Evolutionary conservation across 2,888 invertebrate genomes (phyloP), one percentile per base, ranked within the genome.

Genomic region (Dolomedes plantarius): DNA sequence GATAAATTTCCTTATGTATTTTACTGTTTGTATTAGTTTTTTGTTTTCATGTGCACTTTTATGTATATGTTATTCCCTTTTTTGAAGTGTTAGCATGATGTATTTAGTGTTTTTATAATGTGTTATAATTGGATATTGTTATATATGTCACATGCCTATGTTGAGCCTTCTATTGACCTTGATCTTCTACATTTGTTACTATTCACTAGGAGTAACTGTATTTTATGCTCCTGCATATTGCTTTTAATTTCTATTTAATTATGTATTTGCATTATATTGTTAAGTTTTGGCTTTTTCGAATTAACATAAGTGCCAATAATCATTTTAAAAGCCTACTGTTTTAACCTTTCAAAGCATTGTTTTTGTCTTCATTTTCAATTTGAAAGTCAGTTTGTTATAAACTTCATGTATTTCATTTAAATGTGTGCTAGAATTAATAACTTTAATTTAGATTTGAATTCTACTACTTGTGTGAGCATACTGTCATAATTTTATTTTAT

Each of bases 151-250:
- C 19, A 56, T 56, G 56, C 16, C 19, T 23, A 46, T 46, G n/a
- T 2, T 16, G 46, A 46, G 46, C 16, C n/a, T 46, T 46, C n/a
- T 46, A 46, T 46, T 46, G 46, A 36, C 46, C 56, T 56, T 16
- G n/a, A n/a, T n/a, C n/a, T n/a, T n/a, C n/a, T 56, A 56, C 56
- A 56, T 56, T 56, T 56, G 56, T 56, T 56, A 56, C 23, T 56
- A 1, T 23, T 23, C 56, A 16, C 19, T 56, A 1, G 16, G 16
- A 56, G 23, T 46, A 2, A 46, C 2, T 9, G 56, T 19, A 56
- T 5, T 23, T 56, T 56, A 23, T 56, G 5, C 5, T 23, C 56
- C 56, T 56, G 56, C 6, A 56, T 56, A 23, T 56, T 56, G 23
- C 56, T 56, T 5, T 56, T 56, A 36, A 56, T 56, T 56, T 19